Percentiles rank a stretch among this genome's conserved stretches.
These are phyloP conservation scores for Argentina silus DNA, from an alignment of 2,797 vertebrate species.

Conservation along the genomic window DNA sequence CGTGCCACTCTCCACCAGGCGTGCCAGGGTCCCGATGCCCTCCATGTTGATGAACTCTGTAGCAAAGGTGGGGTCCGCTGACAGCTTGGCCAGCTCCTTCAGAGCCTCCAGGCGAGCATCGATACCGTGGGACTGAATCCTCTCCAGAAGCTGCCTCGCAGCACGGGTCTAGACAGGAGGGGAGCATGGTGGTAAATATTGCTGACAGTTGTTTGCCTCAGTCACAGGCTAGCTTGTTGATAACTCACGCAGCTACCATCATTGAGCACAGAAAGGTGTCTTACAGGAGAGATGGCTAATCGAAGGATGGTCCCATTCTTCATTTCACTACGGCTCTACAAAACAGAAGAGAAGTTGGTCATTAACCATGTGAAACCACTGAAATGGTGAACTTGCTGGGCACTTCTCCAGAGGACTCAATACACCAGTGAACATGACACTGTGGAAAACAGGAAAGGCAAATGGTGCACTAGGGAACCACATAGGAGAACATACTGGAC, in stretches of 20 bases:
- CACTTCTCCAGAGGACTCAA: neutral
- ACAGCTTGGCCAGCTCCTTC: conserved; percentile 97
- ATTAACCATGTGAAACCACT: neutral
- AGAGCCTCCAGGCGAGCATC: conserved; percentile 94
- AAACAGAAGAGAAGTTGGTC: conserved; percentile 23
- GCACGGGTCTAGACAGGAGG: conserved; percentile 83
- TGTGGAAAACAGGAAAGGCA: neutral
- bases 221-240: neutral
- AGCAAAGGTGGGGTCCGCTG: conserved; percentile 93
- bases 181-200: neutral
- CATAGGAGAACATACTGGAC: too few relatives aligned
- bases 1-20: conserved; percentile 93
- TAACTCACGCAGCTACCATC: neutral
- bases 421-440: neutral
- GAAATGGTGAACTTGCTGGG: neutral
- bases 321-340: conserved; percentile 92
- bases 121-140: conserved; percentile 91
- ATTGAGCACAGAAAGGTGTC: conserved; percentile 36
- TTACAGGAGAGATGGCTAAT: conserved; percentile 93
- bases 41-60: conserved; percentile 98
- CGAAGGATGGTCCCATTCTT: conserved; percentile 98
- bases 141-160: conserved; percentile 95
- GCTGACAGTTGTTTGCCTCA: neutral
- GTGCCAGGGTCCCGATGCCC: conserved; percentile 90
- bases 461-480: too few relatives aligned